Conservation (phyloP, 1,140 invertebrate species). For the Stegodyphus dumicola region DNA sequence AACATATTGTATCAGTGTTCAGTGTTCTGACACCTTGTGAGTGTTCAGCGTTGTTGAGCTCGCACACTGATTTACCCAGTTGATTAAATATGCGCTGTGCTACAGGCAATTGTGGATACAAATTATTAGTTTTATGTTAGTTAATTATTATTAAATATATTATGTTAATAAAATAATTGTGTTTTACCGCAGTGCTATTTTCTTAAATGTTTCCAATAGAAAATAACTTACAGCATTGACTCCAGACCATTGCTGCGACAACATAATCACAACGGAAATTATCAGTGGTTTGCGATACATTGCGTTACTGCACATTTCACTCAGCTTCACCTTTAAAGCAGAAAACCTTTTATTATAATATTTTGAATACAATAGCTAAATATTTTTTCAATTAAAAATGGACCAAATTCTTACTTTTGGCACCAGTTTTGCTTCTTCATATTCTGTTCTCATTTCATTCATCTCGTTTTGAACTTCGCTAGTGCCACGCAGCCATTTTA, state of each 20-base stretch:
- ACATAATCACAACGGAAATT: slow-evolving; percentile 85
- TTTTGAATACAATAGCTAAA: not conserved
- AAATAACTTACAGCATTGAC: slow-evolving; percentile 85
- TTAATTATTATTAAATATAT: no score
- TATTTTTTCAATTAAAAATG: not conserved
- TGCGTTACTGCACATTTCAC: slow-evolving; percentile 78
- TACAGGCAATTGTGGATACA: no score
- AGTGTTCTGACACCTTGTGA: no score
- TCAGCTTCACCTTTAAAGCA: slow-evolving; percentile 70
- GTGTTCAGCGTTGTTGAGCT: no score
- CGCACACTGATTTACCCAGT: no score
- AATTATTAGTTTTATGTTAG: no score
- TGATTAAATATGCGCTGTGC: no score
- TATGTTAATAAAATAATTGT: no score
- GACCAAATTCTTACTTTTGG: slow-evolving; percentile 70
- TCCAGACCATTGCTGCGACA: slow-evolving; percentile 89
- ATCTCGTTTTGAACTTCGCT: slow-evolving; percentile 85
- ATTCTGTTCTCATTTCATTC: slow-evolving; percentile 85
- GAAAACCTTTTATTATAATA: no score
- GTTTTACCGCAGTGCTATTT: no score
- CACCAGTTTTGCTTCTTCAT: slow-evolving; percentile 78
- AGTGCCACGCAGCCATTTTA: slow-evolving; percentile 81
- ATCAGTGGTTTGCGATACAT: slow-evolving; percentile 79
- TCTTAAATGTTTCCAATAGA: slow-evolving; percentile 81
- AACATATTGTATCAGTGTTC: no score